Evolutionary conservation across 2,797 vertebrate species (phyloP).

Genomic region (Lagorchestes hirsutus): DNA sequence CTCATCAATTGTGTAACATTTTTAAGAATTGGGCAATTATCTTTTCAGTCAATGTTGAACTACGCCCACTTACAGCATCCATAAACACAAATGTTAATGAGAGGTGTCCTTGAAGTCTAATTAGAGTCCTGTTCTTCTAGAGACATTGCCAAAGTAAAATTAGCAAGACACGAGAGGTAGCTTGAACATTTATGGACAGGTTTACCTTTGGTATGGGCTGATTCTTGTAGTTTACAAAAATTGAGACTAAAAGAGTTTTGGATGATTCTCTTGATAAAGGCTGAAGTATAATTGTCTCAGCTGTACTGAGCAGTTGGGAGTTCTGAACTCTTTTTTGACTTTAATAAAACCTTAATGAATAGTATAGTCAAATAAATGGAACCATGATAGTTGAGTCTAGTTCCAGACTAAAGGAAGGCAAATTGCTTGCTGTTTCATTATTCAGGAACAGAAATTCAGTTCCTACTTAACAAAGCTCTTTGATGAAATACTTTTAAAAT

Average conservation of each 20-base stretch:
- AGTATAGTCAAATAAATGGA: not conserved
- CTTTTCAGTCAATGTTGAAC: not conserved
- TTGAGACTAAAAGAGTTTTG: constrained; percentile 34
- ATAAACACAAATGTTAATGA: not conserved
- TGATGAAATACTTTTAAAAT: constrained; percentile 42
- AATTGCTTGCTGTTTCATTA: not conserved
- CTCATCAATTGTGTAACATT: not conserved
- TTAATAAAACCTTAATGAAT: not conserved
- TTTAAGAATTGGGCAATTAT: not conserved
- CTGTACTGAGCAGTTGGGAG: not conserved
- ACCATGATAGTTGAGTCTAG: constrained; percentile 5
- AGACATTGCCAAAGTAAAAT: constrained; percentile 9
- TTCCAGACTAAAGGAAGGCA: constrained; percentile 4
- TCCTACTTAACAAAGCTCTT: constrained; percentile 3
- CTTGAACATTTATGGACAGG: not conserved
- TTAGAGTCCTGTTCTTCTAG: not conserved
- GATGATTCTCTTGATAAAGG: constrained; percentile 40
- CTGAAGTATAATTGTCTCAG: constrained; percentile 30
- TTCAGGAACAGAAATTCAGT: constrained; percentile 7
- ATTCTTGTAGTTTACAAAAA: not conserved
- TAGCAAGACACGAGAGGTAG: not conserved
- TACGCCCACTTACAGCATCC: not conserved
- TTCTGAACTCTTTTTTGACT: not conserved
- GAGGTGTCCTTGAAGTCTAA: not conserved
- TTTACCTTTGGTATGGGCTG: not conserved